phyloP scores from a whole-genome alignment of 2,888 invertebrate species.

The Alcis repandata region DNA sequence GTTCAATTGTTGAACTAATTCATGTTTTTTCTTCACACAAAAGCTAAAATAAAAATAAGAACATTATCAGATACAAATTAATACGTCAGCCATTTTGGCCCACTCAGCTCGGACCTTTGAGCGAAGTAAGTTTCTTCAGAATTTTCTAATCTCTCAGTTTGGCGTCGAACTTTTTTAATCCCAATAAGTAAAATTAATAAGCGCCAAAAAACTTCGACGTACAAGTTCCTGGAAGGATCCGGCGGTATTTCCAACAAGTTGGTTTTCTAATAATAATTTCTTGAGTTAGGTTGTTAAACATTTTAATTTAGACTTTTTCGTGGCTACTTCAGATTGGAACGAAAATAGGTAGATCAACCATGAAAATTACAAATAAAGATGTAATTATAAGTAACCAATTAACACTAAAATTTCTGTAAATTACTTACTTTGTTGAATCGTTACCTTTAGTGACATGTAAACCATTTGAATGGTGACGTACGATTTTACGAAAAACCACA shows the following conservation, averaged over 20 bases:
- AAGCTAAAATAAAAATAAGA: background rate
- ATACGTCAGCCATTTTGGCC: background rate
- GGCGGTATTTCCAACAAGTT: conserved; percentile 17
- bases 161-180: conserved; percentile 31
- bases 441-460: too few relatives aligned
- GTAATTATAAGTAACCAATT: too few relatives aligned
- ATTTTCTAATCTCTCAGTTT: conserved; percentile 21
- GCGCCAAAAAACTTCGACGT: conserved; percentile 14
- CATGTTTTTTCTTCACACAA: too few relatives aligned
- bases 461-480: too few relatives aligned
- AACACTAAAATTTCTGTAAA: too few relatives aligned
- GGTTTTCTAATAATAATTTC: background rate
- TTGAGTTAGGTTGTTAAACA: background rate
- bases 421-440: too few relatives aligned
- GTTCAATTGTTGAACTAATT: too few relatives aligned
- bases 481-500: too few relatives aligned
- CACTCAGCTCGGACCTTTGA: background rate
- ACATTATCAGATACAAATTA: background rate
- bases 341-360: too few relatives aligned
- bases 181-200: conserved; percentile 36
- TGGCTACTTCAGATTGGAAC: background rate
- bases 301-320: background rate
- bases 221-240: conserved; percentile 9
- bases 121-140: background rate
- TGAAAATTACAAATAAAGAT: too few relatives aligned